Evolutionary conservation across 2,113 vertebrate species (phyloP), one percentile per base, ranked within the genome.

Genomic region (Megaleporinus macrocephalus): DNA sequence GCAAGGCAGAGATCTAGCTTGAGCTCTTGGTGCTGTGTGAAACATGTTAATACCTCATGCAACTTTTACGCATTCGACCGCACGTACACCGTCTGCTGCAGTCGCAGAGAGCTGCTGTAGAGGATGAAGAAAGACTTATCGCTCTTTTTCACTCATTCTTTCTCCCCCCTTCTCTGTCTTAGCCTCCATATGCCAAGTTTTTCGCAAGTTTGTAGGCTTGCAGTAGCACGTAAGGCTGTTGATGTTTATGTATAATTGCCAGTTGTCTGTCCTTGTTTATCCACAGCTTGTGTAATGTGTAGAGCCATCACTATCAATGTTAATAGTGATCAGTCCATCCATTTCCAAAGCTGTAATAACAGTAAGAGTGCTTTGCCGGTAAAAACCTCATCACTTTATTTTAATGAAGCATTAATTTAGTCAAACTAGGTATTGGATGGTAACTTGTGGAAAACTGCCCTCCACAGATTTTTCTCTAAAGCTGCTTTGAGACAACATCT

Each of bases 41-140:
- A 29, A 68, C 51, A 49, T 44, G 27, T 44, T 83, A 47, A 63
- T 76, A 68, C 65, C 74, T 82, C 74, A 72, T 73, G 68, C 76
- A 73, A 44, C 82, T 55, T 74, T 53, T 74, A 16, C 71, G 26
- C 79, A 73, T 63, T 33, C 62, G 57, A 53, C 65, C 24, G 65
- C 65, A 70, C 66, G 18, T 74, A 36, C 59, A 36, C 27, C 72
- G 62, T 36, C 73, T 41, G 55, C 26, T 61, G 10, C 53, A 61
- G 57, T 61, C 55, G 29, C 16, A 15, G 10, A 59, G 53, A 61
- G 73, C 26, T 22, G 49, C 72, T 10, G 49, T 59, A 13, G 41
- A 53, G 7, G 76, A 63, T 22, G 66, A 51, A 68, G 49, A 68
- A 30, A 68, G 76, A 59, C 53, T 57, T n/a, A 30, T 53, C 26